phyloP scores from a whole-genome alignment of 2,888 invertebrate species.

The Nysson spinosus region DNA sequence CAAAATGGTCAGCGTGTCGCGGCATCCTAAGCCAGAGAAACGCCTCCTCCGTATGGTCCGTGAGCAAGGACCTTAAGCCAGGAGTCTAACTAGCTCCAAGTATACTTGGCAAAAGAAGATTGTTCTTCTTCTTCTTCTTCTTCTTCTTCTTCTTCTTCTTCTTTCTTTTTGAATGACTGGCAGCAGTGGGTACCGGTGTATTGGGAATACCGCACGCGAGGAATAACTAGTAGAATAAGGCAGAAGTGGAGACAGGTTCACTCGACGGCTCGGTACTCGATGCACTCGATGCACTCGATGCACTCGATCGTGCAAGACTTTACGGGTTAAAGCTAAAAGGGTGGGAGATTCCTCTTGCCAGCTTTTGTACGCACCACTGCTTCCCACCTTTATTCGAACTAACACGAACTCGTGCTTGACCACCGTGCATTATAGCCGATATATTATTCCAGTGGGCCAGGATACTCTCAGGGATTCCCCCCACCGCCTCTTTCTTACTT shows the following conservation, averaged over 20 bases:
- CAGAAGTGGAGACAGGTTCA: conserved; percentile 15
- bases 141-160: no score
- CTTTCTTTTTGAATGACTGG: no score
- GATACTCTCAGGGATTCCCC: conserved; percentile 43
- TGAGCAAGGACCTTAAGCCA: neutral
- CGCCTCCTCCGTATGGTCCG: neutral
- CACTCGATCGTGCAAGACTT: conserved; percentile 11
- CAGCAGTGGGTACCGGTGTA: no score
- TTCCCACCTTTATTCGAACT: conserved; percentile 55
- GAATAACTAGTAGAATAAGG: no score
- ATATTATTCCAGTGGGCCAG: conserved; percentile 53
- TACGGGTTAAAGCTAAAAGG: conserved; percentile 21
- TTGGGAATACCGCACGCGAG: neutral
- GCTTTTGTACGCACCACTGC: conserved; percentile 51
- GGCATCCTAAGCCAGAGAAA: conserved; percentile 46
- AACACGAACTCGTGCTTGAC: conserved; percentile 18
- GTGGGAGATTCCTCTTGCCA: conserved; percentile 55
- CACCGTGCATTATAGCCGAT: conserved; percentile 30
- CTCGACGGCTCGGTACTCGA: conserved; percentile 21
- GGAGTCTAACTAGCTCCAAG: no score
- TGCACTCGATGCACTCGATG: conserved; percentile 25
- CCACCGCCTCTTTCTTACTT: conserved; percentile 31
- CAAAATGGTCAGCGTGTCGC: conserved; percentile 54
- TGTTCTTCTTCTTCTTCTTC: no score
- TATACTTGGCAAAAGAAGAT: no score